phyloP scores from a whole-genome alignment of 30 jellyfish, hydroid and myxozoan genomes.

The Sanderia malayensis region DNA sequence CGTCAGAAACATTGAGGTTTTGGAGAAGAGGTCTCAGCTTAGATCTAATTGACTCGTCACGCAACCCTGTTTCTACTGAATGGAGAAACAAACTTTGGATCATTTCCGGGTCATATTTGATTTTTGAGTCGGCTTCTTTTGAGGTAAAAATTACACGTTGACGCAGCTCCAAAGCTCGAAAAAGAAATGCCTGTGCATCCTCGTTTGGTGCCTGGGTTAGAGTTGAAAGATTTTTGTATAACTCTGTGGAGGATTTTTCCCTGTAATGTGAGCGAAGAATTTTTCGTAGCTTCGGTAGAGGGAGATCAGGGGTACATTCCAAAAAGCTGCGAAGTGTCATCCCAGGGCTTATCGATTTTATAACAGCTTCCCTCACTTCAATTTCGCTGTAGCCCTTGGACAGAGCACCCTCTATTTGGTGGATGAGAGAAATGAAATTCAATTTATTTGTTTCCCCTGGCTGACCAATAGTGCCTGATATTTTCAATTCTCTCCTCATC shows the following conservation, averaged over 20 bases:
- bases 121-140: background rate
- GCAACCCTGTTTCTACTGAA: background rate
- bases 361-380: conserved; percentile 23
- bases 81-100: background rate
- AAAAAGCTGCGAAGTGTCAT: conserved; percentile 12
- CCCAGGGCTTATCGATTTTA: conserved; percentile 9
- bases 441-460: conserved; percentile 38
- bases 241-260: conserved; percentile 10
- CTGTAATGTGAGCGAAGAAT: background rate
- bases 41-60: background rate
- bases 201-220: conserved; percentile 1
- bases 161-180: background rate
- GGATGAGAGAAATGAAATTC: conserved; percentile 24
- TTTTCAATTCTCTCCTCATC: conserved; percentile 19
- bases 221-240: background rate
- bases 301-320: background rate
- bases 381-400: conserved; percentile 22
- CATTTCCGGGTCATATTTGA: background rate
- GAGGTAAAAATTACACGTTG: background rate
- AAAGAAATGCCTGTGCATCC: conserved; percentile 2
- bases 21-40: background rate
- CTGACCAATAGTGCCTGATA: conserved; percentile 32
- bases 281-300: background rate
- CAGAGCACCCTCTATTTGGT: conserved; percentile 30
- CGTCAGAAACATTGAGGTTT: background rate